A percentile compares a stretch with the other conserved stretches of the same genome.
phyloP scores from a whole-genome alignment of 2,888 invertebrate genomes.

The Cheilosia grossa region DNA sequence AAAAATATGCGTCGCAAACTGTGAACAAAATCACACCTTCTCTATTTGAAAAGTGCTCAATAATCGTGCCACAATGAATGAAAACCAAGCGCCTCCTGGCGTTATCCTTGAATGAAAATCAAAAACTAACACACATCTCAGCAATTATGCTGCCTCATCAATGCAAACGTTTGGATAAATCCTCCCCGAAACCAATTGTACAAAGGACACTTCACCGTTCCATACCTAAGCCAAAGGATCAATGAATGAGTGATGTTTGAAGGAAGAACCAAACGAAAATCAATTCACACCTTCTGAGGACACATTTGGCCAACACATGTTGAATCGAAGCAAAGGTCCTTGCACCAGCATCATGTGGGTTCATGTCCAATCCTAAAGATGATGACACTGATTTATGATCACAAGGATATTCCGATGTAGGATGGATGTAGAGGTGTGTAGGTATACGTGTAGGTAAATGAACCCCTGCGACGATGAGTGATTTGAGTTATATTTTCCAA shows the following conservation, averaged over 20 bases:
- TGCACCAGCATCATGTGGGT: constrained; percentile 67
- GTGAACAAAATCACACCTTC: constrained; percentile 33
- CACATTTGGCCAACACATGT: constrained; percentile 83
- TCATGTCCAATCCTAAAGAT: constrained; percentile 51
- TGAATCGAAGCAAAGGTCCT: constrained; percentile 77
- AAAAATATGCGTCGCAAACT: constrained; percentile 27
- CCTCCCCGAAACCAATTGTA: constrained; percentile 24
- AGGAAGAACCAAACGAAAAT: constrained; percentile 29
- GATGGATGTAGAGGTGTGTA: constrained; percentile 7
- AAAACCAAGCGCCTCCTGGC: constrained; percentile 63
- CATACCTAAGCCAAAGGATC: constrained; percentile 43
- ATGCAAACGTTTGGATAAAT: constrained; percentile 31
- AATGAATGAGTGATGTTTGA: constrained; percentile 61
- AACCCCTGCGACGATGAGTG: constrained; percentile 71
- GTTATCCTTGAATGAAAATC: constrained; percentile 49
- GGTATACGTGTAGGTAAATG: constrained; percentile 27
- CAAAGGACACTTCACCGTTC: constrained; percentile 1
- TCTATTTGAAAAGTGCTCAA: neutral
- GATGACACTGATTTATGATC: constrained; percentile 73
- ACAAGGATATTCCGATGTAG: constrained; percentile 20
- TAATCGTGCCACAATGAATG: constrained; percentile 42
- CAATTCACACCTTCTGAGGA: constrained; percentile 69
- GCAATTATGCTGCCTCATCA: constrained; percentile 23
- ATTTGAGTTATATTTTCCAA: constrained; percentile 69
- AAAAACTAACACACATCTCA: constrained; percentile 35